phyloP scores from a whole-genome alignment of 2,888 invertebrate species.

The Osedax frankpressi region DNA sequence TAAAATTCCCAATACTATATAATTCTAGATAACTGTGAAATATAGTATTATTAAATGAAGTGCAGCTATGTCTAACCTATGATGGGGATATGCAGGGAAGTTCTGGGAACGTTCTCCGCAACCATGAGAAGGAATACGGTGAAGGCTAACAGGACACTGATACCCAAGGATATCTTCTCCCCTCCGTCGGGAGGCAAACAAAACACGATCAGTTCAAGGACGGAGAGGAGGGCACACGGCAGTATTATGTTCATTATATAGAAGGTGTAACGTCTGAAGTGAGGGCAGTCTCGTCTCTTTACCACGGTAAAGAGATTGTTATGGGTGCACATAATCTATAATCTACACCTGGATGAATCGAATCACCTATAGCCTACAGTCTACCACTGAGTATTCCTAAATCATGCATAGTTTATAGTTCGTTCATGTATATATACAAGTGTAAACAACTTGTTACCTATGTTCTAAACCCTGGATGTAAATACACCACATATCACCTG shows the following conservation, averaged over 20 bases:
- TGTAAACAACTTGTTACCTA: no score
- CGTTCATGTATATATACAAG: no score
- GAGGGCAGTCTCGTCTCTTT: no score
- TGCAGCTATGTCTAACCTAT: conserved; percentile 31
- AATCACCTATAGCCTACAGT: no score
- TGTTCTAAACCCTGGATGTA: no score
- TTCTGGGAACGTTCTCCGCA: conserved; percentile 34
- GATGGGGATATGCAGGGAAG: conserved; percentile 31
- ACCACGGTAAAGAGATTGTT: no score
- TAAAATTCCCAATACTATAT: neutral
- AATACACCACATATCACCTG: no score
- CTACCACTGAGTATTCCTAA: no score
- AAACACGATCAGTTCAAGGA: conserved; percentile 34
- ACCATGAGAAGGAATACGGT: conserved; percentile 34
- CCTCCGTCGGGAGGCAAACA: conserved; percentile 36
- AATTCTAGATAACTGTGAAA: neutral
- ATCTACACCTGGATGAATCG: no score
- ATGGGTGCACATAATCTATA: no score
- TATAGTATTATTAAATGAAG: neutral
- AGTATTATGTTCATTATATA: conserved; percentile 33
- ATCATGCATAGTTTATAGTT: no score
- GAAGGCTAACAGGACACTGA: conserved; percentile 32
- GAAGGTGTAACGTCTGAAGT: conserved; percentile 24
- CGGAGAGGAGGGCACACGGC: conserved; percentile 33
- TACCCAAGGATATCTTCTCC: conserved; percentile 33